Percentiles rank a stretch among this genome's conserved stretches.
These are phyloP conservation scores for Balearica regulorum DNA, from an alignment of 2,797 vertebrate species.

Conservation along the genomic window DNA sequence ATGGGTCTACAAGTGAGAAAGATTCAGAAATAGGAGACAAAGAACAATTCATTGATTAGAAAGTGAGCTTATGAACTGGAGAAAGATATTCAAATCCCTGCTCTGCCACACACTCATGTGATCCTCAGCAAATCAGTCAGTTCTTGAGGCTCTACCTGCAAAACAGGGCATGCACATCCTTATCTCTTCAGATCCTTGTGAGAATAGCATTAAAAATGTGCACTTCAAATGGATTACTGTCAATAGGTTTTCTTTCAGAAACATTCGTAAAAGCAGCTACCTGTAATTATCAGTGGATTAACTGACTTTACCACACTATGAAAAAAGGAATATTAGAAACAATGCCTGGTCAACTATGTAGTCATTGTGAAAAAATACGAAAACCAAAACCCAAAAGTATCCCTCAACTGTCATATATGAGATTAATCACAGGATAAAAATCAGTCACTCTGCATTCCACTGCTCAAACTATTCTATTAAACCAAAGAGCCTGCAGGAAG, in stretches of 20 bases:
- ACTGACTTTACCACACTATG: background rate
- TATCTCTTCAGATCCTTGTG: background rate
- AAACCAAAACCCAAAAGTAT: background rate
- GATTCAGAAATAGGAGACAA: background rate
- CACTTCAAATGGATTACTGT: background rate
- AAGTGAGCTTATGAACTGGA: background rate
- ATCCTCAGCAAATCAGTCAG: background rate
- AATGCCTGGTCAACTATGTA: background rate
- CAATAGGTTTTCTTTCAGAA: background rate
- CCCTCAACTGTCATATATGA: background rate
- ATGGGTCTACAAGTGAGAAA: background rate
- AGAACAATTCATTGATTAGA: background rate
- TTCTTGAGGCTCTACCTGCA: background rate
- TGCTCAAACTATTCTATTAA: background rate
- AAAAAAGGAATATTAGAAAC: background rate
- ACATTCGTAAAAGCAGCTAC: background rate
- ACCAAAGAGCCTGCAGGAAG: background rate
- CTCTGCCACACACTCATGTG: background rate
- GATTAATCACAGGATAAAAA: slow-evolving; percentile 10
- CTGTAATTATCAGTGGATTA: background rate
- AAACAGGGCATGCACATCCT: background rate
- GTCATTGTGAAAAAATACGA: background rate
- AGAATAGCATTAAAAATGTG: background rate
- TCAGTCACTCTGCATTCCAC: background rate
- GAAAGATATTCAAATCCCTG: background rate